Base-by-base conservation (phyloP, 1,140 invertebrate genomes). In the Rhagoletis zephyria region DNA sequence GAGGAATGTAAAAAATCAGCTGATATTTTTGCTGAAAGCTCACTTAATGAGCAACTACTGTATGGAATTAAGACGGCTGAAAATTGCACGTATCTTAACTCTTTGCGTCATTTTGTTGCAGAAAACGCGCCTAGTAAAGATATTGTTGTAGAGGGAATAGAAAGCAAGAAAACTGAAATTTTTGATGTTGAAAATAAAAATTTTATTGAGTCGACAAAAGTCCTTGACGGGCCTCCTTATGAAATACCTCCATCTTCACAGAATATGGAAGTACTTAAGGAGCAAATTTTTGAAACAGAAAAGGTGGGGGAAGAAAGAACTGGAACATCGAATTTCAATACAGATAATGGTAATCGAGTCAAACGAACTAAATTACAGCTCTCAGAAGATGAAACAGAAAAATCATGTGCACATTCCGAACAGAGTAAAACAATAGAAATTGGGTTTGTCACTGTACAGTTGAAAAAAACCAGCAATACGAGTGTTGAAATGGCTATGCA, bases 21-120 rank as follows among this genome's bases (percentile, higher is more conserved):
- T 30, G n/a, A 85, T 10, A 85, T n/a, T 74, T n/a, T 74, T 74
- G 67, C 45, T 51, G 45, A n/a, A 5, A 74, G n/a, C 9, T 30
- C 30, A 30, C 30, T 30, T 30, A 30, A 30, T 70, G 65, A 70
- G 65, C 60, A 61, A 61, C 60, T 9, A 30, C 30, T 30, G 30
- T 30, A 30, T 30, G 30, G 30, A 30, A 30, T 30, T 30, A 30
- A 30, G 30, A 30, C 30, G 30, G 30, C 30, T 30, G 30, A 30
- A 30, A 0, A 30, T 30, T 30, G 30, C 30, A 30, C 30, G 30
- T 30, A 30, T 30, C 30, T 30, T 30, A 30, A 30, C 30, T 30
- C 30, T 30, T 30, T 30, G 30, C 30, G 30, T 30, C 30, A 30
- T 30, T 30, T 19, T 70, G 6, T 77, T 45, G 70, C 5, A n/a